phyloP scores from a whole-genome alignment of 2,888 invertebrate species.

The Trichopoda pennipes region DNA sequence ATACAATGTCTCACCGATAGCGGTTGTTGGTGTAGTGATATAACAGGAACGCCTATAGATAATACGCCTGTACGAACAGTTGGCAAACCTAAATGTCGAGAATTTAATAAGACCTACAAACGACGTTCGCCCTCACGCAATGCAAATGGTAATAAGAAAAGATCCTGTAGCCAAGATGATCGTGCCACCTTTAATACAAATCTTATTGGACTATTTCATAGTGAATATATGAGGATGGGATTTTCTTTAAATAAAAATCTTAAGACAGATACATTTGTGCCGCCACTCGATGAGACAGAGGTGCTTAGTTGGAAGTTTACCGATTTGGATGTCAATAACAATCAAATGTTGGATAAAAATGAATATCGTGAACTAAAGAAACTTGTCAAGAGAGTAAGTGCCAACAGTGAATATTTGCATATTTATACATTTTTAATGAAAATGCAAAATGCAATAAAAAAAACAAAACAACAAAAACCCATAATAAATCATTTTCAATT shows the following conservation, averaged over 20 bases:
- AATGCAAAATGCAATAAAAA: neutral
- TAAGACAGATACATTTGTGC: conserved; percentile 60
- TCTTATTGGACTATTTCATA: conserved; percentile 91
- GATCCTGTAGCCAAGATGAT: conserved; percentile 88
- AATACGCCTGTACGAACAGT: conserved; percentile 87
- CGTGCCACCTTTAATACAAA: conserved; percentile 91
- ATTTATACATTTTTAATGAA: neutral
- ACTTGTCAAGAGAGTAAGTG: conserved; percentile 88
- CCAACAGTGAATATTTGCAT: conserved; percentile 2
- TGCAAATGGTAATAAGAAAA: conserved; percentile 71
- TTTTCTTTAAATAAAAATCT: conserved; percentile 48
- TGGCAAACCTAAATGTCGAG: conserved; percentile 86
- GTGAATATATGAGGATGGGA: conserved; percentile 84
- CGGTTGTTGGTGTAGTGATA: conserved; percentile 95
- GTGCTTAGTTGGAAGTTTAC: conserved; percentile 95
- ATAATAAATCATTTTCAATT: conserved; percentile 36
- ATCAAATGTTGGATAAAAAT: conserved; percentile 88
- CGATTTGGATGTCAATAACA: conserved; percentile 89
- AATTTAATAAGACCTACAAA: conserved; percentile 83
- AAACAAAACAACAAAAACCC: neutral
- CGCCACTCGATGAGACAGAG: conserved; percentile 80
- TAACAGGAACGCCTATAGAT: conserved; percentile 90
- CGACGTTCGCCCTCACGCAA: conserved; percentile 84
- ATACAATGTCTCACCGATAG: conserved; percentile 92
- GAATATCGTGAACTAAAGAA: conserved; percentile 91